Evolutionary conservation across 1,140 invertebrate species (phyloP).

Genomic region (Leptinotarsa lineolata): DNA sequence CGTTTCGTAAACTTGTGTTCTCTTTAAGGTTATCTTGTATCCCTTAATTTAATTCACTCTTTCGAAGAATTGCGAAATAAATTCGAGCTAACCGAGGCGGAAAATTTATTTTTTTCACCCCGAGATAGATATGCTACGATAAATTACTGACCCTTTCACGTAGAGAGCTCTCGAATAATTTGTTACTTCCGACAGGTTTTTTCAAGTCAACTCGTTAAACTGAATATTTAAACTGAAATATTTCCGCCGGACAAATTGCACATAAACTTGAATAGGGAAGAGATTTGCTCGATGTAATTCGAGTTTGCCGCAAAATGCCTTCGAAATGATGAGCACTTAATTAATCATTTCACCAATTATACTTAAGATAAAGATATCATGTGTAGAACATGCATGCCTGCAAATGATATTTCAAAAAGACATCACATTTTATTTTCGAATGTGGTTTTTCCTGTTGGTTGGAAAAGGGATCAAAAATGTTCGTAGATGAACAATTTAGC

Average conservation of each 20-base stretch:
- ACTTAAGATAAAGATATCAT: too few relatives aligned
- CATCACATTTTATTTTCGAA: too few relatives aligned
- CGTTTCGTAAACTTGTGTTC: neutral
- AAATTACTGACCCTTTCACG: conserved; percentile 12
- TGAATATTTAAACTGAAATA: too few relatives aligned
- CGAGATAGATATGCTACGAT: conserved; percentile 16
- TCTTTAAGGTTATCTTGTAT: neutral
- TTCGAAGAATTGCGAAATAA: neutral
- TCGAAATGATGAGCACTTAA: too few relatives aligned
- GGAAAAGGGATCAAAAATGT: too few relatives aligned
- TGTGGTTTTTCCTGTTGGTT: too few relatives aligned
- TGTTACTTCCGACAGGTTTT: conserved; percentile 18
- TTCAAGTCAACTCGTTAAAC: neutral
- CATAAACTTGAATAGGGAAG: neutral
- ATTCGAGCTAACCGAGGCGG: conserved; percentile 3
- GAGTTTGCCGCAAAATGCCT: too few relatives aligned
- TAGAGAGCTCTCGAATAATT: neutral
- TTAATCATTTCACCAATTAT: too few relatives aligned
- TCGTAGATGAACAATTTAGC: too few relatives aligned
- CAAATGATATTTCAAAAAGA: too few relatives aligned
- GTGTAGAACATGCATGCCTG: too few relatives aligned
- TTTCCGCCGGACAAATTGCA: neutral
- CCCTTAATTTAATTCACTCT: neutral
- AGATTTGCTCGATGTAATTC: neutral
- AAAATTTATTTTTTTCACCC: conserved; percentile 14